Evolutionary conservation across 2,888 invertebrate genomes (phyloP).

Genomic region (Protonemura montana): DNA sequence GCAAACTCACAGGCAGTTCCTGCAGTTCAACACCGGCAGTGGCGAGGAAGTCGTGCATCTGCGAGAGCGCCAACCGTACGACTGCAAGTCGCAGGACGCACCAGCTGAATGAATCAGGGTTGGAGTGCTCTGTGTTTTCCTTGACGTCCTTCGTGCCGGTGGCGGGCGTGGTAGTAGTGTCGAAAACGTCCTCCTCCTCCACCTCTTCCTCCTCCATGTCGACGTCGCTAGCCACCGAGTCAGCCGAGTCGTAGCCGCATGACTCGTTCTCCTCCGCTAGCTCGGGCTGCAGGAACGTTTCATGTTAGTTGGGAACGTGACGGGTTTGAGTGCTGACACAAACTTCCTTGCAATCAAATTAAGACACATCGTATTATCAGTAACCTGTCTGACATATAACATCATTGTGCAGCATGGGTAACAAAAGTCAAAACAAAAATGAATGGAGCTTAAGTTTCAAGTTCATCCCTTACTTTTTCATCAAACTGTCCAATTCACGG

Average conservation of each 20-base stretch:
- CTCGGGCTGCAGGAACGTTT: slow-evolving; percentile 63
- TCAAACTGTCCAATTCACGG: no score
- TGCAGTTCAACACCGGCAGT: slow-evolving; percentile 87
- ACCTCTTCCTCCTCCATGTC: slow-evolving; percentile 80
- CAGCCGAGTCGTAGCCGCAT: slow-evolving; percentile 88
- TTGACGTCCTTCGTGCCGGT: slow-evolving; percentile 53
- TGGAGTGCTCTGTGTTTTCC: slow-evolving; percentile 86
- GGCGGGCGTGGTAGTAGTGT: slow-evolving; percentile 56
- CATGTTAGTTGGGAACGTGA: not conserved
- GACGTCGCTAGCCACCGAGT: slow-evolving; percentile 79
- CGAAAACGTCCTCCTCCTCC: slow-evolving; percentile 83
- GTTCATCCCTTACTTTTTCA: no score
- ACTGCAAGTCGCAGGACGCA: slow-evolving; percentile 89
- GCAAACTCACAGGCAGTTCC: slow-evolving; percentile 30
- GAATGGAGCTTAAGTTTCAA: no score
- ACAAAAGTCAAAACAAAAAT: no score
- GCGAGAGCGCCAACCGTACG: slow-evolving; percentile 81
- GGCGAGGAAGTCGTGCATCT: slow-evolving; percentile 86
- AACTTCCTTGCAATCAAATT: no score
- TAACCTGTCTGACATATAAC: no score
- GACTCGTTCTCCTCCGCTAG: slow-evolving; percentile 68
- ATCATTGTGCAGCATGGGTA: no score
- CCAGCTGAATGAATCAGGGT: slow-evolving; percentile 97
- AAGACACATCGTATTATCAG: no score
- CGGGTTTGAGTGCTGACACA: not conserved